Evolutionary conservation across 2,797 vertebrate species (phyloP), one percentile per base, ranked within the genome.

Genomic region (Buphagus erythrorhynchus): DNA sequence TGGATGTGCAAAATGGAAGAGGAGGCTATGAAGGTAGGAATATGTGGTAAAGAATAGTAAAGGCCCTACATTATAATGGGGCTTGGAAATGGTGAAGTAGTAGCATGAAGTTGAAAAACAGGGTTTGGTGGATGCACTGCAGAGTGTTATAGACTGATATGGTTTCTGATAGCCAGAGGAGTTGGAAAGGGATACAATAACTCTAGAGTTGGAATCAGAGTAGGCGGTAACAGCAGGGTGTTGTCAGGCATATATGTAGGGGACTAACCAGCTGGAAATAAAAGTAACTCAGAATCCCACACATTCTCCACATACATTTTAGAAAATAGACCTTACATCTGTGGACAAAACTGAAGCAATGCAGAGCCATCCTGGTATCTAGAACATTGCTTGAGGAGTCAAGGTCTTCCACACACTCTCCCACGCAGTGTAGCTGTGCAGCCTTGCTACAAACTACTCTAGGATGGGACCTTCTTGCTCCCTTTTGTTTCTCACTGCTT

Each of bases 401-500:
- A 26, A 22, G 20, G 25, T 74, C 31, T 24, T 71, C 25, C 65
- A 63, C 0, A 0, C 0, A 0, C 54, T 57, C 24, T 83, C 36
- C 26, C 9, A 18, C 2, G 21, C 16, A 31, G 19, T 10, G 9
- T 16, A 52, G 48, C 29, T 54, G 12, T 1, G 4, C 26, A 61
- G 8, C 16, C 31, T 85, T 69, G 19, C 29, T 66, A 40, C 31
- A 31, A 45, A 58, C 16, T 58, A 1, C 51, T 31, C 35, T 72
- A 20, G 20, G 21, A 46, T 21, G 15, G 49, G 42, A 72, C 16
- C 25, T 51, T 40, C 35, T 66, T 57, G 11, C 19, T 85, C 24
- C 29, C 16, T 62, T 66, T 49, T 58, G 4, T 48, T 67, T 48
- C 33, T 58, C 2, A 2, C 18, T 43, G 12, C 13, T 75, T 68